phyloP scores from a whole-genome alignment of 2,797 vertebrate genomes.

The Hephaestus fuliginosus region DNA sequence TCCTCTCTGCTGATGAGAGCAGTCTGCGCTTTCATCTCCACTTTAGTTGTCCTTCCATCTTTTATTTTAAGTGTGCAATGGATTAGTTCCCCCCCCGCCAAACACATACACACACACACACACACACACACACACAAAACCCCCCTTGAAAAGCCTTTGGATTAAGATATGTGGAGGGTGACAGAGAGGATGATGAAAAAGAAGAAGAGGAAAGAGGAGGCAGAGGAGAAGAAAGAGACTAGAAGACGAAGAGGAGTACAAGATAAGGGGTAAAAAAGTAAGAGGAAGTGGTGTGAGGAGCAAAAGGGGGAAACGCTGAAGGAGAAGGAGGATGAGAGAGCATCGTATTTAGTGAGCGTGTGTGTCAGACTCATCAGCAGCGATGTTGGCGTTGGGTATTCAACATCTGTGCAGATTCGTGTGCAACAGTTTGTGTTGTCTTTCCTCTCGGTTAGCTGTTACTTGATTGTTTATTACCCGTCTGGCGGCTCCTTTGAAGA shows the following conservation, averaged over 20 bases:
- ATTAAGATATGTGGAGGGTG: constrained; percentile 60
- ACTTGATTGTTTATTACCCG: constrained; percentile 36
- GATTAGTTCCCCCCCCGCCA: constrained; percentile 56
- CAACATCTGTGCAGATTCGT: constrained; percentile 34
- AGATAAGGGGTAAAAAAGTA: constrained; percentile 7
- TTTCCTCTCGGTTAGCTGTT: constrained; percentile 18
- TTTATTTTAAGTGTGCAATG: constrained; percentile 69
- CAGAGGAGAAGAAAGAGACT: constrained; percentile 1
- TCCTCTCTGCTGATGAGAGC: constrained; percentile 62
- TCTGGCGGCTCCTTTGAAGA: constrained; percentile 35
- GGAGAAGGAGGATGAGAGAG: constrained; percentile 2
- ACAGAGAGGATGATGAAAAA: constrained; percentile 39
- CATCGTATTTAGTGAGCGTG: background rate
- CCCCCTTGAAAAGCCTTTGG: constrained; percentile 56
- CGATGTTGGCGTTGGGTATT: constrained; percentile 18
- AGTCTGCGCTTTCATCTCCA: constrained; percentile 73
- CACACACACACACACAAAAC: background rate
- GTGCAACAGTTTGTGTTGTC: constrained; percentile 38
- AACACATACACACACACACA: too few species aligned
- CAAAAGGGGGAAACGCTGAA: background rate
- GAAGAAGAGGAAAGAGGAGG: constrained; percentile 22
- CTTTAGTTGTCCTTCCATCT: constrained; percentile 61
- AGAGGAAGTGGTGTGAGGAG: constrained; percentile 23
- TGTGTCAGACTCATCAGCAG: background rate
- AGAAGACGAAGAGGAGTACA: constrained; percentile 1